Base-by-base conservation (phyloP, 2,797 vertebrate genomes). In the Lagocephalus sceleratus region DNA sequence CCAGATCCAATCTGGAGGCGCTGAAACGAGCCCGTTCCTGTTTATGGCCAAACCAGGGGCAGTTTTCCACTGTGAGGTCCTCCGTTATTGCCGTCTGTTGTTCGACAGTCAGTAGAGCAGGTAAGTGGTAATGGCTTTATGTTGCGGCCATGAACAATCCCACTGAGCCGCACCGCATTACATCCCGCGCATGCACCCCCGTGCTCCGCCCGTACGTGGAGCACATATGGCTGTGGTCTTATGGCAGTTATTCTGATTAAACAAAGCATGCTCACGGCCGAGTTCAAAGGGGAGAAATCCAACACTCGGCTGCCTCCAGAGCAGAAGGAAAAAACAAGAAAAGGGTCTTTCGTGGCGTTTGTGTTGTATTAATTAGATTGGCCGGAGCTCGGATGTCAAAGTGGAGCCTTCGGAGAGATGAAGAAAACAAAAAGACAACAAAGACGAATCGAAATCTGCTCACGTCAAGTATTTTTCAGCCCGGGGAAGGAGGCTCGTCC, bases 61-160 rank as follows among this genome's bases (percentile, higher is more conserved):
- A 15, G 29, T 52, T 63, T 17, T 55, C 49, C 25, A 20, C 59
- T 53, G 72, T 57, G 50, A 61, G 47, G 53, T 72, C 64, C 51
- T 20, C 61, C 60, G 51, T 78, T 69, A 71, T 65, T 78, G 60
- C 7, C 6, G 43, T 32, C 50, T 70, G 71, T 76, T 81, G 67
- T 81, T 73, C 68, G 65, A 77, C 81, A 83, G 68, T 70, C 73
- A 78, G 60, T 69, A 60, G 71, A 79, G 81, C 79, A 78, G 57
- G 62, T 75, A 81, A 82, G 65, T 76, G 67, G 57, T 53, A 48
- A 54, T 56, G 65, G 68, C 63, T 66, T 61, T 44, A 71, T 60
- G 59, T 56, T 54, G 51, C 62, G 48, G 51, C 50, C 57, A 6
- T 16, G 1, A 3, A 23, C 39, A 22, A 41, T 68, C 54, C 38